Evolutionary conservation across 2,888 invertebrate genomes (phyloP).

Genomic region (Chironomus tentans): DNA sequence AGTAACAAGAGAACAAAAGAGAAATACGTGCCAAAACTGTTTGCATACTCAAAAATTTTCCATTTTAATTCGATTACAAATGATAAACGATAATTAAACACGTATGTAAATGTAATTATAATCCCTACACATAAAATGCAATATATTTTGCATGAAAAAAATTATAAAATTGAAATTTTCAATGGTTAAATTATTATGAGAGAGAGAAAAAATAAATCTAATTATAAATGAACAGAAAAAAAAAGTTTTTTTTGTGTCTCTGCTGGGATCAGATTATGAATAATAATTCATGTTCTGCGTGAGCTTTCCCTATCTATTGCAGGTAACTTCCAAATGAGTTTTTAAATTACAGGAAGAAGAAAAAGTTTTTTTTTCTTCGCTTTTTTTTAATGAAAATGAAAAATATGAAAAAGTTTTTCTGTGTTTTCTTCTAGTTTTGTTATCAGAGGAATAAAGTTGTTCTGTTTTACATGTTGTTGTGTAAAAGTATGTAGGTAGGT

Average conservation of each 20-base stretch:
- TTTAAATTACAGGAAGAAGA: background rate
- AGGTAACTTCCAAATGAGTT: background rate
- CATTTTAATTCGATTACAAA: too few species aligned
- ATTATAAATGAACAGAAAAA: background rate
- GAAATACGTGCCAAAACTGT: background rate
- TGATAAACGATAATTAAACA: too few species aligned
- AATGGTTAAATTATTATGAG: slow-evolving; percentile 1
- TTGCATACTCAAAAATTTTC: background rate
- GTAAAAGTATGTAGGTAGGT: too few species aligned
- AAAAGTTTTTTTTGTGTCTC: background rate
- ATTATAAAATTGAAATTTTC: background rate
- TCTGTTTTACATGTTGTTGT: too few species aligned
- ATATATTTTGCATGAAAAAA: background rate
- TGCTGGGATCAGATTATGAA: background rate
- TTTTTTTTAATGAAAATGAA: background rate
- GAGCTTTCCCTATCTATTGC: background rate
- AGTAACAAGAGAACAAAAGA: background rate
- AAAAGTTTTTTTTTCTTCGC: background rate
- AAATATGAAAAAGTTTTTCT: background rate
- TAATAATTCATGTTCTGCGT: background rate
- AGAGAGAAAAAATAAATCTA: background rate
- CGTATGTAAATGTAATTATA: background rate
- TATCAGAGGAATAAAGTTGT: too few species aligned
- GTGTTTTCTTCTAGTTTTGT: background rate
- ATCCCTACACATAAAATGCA: background rate